phyloP scores from a whole-genome alignment of 2,797 vertebrate species.

The Liasis olivaceus region DNA sequence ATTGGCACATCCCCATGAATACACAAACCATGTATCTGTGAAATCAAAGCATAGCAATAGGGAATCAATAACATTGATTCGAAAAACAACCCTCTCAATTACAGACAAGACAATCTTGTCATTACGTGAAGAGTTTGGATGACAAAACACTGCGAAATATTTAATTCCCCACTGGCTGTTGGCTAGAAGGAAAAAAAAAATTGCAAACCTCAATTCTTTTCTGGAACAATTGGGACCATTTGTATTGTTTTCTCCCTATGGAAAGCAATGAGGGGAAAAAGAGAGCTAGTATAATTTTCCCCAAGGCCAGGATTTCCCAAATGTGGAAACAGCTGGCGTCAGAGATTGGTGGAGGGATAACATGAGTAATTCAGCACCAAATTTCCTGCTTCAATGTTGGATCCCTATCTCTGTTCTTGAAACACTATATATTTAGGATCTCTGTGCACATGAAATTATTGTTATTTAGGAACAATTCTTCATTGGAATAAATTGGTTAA shows the following conservation, averaged over 20 bases:
- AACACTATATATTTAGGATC: background rate
- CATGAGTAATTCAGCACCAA: background rate
- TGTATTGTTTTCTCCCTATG: background rate
- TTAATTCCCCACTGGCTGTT: background rate
- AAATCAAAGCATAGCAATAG: background rate
- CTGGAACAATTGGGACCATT: background rate
- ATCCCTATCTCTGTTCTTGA: background rate
- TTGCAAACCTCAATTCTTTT: background rate
- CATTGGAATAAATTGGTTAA: background rate
- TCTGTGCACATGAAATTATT: background rate
- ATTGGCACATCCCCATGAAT: background rate
- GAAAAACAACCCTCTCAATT: background rate
- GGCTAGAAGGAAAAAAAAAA: background rate
- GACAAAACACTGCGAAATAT: background rate
- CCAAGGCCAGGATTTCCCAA: background rate
- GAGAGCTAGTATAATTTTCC: background rate
- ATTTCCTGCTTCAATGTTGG: background rate
- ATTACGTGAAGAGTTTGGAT: background rate
- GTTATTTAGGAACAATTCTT: background rate
- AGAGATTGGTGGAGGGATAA: background rate
- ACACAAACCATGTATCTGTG: background rate
- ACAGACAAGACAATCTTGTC: background rate
- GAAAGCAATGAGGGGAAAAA: background rate
- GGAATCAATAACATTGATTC: background rate
- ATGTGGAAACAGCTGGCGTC: background rate